Conservation (phyloP, 2,888 invertebrate genomes). For the Troglohyphantes excavatus region DNA sequence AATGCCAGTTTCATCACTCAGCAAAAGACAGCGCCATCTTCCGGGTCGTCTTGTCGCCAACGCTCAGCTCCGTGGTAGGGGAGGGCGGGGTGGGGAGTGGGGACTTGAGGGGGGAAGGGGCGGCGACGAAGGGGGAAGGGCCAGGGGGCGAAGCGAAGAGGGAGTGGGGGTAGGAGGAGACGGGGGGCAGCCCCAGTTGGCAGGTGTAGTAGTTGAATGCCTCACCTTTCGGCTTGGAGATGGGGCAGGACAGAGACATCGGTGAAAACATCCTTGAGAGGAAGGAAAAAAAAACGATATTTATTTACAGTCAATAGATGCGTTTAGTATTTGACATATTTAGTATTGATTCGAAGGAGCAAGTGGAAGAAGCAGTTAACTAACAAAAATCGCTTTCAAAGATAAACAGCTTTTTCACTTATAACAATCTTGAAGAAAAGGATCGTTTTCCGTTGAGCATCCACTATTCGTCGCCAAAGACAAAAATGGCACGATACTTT, state of each 20-base stretch:
- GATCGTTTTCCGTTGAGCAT: too few species aligned
- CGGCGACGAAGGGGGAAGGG: background rate
- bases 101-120: slow-evolving; percentile 11
- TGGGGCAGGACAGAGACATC: slow-evolving; percentile 59
- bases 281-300: too few species aligned
- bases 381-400: too few species aligned
- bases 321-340: too few species aligned
- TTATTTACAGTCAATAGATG: too few species aligned
- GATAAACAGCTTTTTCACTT: too few species aligned
- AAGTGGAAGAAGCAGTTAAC: too few species aligned
- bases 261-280: slow-evolving; percentile 64
- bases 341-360: too few species aligned
- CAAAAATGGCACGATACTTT: too few species aligned
- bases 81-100: slow-evolving; percentile 39
- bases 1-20: slow-evolving; percentile 18
- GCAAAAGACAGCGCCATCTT: slow-evolving; percentile 69
- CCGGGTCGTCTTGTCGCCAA: slow-evolving; percentile 38
- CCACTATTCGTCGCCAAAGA: too few species aligned
- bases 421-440: too few species aligned
- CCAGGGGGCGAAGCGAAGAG: slow-evolving; percentile 30
- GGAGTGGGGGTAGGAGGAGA: slow-evolving; percentile 22
- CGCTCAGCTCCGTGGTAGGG: background rate
- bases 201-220: slow-evolving; percentile 72
- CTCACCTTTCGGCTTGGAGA: slow-evolving; percentile 59
- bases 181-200: slow-evolving; percentile 60